Percentiles rank a stretch among this genome's conserved stretches.
These are phyloP conservation scores for Hassar affinis DNA, from an alignment of 2,113 vertebrate genomes.

Conservation along the genomic window DNA sequence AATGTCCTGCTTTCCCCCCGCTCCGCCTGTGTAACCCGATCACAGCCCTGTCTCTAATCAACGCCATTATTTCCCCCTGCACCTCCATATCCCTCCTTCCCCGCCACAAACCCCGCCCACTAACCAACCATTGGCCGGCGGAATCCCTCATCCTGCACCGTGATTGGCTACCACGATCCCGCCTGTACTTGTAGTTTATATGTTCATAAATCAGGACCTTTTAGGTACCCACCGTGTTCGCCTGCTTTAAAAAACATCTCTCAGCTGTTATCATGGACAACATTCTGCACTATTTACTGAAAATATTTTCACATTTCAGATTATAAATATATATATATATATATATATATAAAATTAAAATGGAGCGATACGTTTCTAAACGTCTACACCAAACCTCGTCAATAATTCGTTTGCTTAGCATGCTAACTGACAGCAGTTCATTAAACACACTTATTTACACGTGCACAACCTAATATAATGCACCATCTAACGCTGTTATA, in stretches of 20 bases:
- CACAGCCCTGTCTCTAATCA: conserved; percentile 51
- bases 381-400: background rate
- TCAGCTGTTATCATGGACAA: too few species aligned
- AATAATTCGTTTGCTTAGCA: too few species aligned
- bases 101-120: conserved; percentile 37
- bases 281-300: too few species aligned
- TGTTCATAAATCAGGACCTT: background rate
- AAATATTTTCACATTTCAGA: background rate
- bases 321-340: too few species aligned
- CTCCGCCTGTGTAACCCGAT: conserved; percentile 54
- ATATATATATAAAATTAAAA: too few species aligned
- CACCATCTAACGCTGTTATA: too few species aligned
- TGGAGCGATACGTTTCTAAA: background rate
- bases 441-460: background rate
- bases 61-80: conserved; percentile 46
- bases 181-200: background rate
- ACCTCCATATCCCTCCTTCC: background rate
- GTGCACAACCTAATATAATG: background rate
- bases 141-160: background rate
- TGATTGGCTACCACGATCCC: background rate
- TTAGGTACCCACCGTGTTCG: background rate
- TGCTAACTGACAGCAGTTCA: background rate
- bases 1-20: background rate
- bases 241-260: background rate
- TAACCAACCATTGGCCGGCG: background rate